A percentile compares a stretch with the other conserved stretches of the same genome.
These are phyloP conservation scores for Elachura formosa DNA, from an alignment of 2,113 vertebrate genomes.

Conservation along the genomic window DNA sequence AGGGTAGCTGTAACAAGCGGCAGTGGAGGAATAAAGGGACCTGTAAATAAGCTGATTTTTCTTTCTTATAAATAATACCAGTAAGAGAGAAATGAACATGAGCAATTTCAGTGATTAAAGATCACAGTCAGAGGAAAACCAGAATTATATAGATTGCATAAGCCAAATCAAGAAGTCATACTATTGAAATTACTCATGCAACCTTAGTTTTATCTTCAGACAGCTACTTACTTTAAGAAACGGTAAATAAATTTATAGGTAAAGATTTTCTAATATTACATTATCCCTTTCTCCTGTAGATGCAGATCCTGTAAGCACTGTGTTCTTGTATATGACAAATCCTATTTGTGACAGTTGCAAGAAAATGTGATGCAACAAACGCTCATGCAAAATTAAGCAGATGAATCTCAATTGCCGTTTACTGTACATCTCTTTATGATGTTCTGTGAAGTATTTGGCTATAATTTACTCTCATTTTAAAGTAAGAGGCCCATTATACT, in stretches of 20 bases:
- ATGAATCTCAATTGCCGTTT: background rate
- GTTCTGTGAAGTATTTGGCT: background rate
- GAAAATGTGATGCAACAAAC: background rate
- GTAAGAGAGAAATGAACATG: background rate
- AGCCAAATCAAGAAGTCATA: background rate
- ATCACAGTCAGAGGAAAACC: background rate
- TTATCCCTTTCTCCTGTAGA: background rate
- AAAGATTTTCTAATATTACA: background rate
- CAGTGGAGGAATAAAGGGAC: background rate
- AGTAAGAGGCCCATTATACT: background rate
- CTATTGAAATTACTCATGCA: background rate
- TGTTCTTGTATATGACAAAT: background rate
- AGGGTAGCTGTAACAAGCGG: background rate
- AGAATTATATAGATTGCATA: background rate
- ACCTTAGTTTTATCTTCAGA: background rate
- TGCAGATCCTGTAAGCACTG: background rate
- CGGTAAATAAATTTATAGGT: background rate
- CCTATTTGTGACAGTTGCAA: background rate
- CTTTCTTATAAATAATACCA: background rate
- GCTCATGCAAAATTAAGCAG: constrained; percentile 5
- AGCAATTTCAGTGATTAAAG: background rate
- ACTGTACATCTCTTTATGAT: background rate
- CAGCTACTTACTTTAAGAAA: background rate
- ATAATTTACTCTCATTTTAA: background rate
- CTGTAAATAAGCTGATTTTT: background rate